Evolutionary conservation across 2,797 vertebrate genomes (phyloP).

Genomic region (Rhabdophis nuchalis): DNA sequence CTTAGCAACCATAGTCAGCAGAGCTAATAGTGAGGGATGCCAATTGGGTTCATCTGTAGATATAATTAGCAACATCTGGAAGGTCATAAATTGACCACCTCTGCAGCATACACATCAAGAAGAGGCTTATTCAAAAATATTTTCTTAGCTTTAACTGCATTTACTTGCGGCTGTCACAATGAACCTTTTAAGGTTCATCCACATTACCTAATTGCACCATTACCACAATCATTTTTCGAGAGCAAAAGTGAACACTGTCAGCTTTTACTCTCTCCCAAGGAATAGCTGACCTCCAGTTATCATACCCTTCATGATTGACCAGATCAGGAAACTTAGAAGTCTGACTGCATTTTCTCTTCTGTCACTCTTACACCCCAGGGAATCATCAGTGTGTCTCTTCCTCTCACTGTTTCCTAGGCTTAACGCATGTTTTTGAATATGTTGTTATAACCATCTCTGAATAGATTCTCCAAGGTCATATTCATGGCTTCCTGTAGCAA

Average conservation of each 20-base stretch:
- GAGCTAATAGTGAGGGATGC: background rate
- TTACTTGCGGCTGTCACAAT: background rate
- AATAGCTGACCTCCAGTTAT: background rate
- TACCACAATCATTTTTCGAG: background rate
- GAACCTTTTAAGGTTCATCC: background rate
- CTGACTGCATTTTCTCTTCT: background rate
- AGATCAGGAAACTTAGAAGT: background rate
- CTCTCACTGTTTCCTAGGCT: background rate
- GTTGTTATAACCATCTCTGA: background rate
- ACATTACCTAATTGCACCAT: background rate
- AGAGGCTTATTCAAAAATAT: background rate
- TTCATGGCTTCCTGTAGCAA: background rate
- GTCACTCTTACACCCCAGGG: background rate
- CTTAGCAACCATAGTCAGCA: background rate
- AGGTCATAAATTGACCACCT: background rate
- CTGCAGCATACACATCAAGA: background rate
- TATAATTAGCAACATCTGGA: background rate
- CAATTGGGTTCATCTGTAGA: background rate
- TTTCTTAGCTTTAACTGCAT: background rate
- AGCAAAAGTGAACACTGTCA: background rate
- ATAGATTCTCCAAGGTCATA: background rate
- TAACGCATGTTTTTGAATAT: background rate
- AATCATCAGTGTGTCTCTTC: background rate
- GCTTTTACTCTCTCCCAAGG: background rate
- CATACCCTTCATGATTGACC: background rate